Base-by-base conservation (phyloP, 2,888 invertebrate genomes). In the Poecilobothrus nobilitatus region DNA sequence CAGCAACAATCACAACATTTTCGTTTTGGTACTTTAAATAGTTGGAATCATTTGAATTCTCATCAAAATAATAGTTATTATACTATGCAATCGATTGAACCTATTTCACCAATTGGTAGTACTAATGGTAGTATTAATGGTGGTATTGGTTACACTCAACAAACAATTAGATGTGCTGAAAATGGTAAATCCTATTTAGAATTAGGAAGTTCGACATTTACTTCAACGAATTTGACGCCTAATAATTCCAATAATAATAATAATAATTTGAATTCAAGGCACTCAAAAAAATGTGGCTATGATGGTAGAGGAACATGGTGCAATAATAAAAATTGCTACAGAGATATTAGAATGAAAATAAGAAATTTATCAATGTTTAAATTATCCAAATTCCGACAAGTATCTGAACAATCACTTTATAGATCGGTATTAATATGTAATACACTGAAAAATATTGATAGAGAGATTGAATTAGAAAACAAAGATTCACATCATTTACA, bases 391-490 rank as follows among this genome's bases (percentile, higher is more conserved):
- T 91, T 92, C 77, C 87, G 94, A 68, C 94, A 94, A 81, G 91
- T 91, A 74, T 91, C 93, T 69, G 95, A 95, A 80, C 94, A 95
- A 64, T 92, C 93, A 71, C 84, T 96, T 70, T 87, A 93, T 76
- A 89, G 94, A 72, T 95, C 94, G 66, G 95, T 96, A 78, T 88
- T 96, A 72, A 95, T 96, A 77, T 94, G 94, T 85, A 95, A 95
- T 83, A 95, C 95, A 69, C 81, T 95, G 73, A 89, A 94, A 79
- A 88, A 90, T 79, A 90, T 95, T 78, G 95, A 95, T 82, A 87
- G 91, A 69, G 95, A 95, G 83, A 91, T 95, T 87, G 93, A 93
- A 80, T 83, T 87, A 70, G 89, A 88, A 79, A 85, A 85, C 73
- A 79, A 81, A 74, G 81, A 79, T 65, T 18, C n/a, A 20, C 9